Conservation (phyloP, 2,888 invertebrate species). For the Cotesia congregata region DNA sequence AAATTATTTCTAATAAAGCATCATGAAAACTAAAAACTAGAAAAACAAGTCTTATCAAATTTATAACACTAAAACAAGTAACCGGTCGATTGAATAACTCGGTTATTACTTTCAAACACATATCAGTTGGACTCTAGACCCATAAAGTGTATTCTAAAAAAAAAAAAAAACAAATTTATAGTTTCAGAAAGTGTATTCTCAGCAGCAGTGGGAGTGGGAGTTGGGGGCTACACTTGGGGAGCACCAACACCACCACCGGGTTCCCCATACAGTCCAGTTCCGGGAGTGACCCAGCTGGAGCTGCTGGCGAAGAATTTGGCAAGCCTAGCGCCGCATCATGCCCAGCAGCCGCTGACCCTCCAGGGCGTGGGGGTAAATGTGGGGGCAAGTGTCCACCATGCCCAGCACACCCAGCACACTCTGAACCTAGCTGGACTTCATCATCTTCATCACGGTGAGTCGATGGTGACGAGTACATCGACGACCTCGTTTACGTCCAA, state of each 20-base stretch:
- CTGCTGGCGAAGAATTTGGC: slow-evolving; percentile 72
- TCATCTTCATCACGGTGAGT: slow-evolving; percentile 67
- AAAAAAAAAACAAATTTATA: slow-evolving; percentile 59
- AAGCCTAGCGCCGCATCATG: slow-evolving; percentile 61
- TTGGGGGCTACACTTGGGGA: slow-evolving; percentile 74
- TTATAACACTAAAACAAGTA: too few species aligned
- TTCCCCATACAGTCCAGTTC: slow-evolving; percentile 79
- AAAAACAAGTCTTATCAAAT: too few species aligned
- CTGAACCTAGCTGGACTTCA: slow-evolving; percentile 64
- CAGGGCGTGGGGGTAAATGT: slow-evolving; percentile 66
- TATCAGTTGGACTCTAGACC: too few species aligned
- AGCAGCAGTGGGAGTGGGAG: slow-evolving; percentile 71
- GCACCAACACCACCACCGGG: slow-evolving; percentile 78
- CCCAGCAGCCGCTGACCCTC: slow-evolving; percentile 64
- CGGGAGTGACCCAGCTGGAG: slow-evolving; percentile 79
- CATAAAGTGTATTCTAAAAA: background rate
- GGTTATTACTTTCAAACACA: too few species aligned
- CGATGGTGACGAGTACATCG: slow-evolving; percentile 53
- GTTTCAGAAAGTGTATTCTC: slow-evolving; percentile 80
- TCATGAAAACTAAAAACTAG: too few species aligned
- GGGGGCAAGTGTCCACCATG: slow-evolving; percentile 63
- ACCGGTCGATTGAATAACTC: too few species aligned
- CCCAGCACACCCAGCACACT: slow-evolving; percentile 63
- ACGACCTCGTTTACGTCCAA: slow-evolving; percentile 52
- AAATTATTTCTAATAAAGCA: too few species aligned